These are phyloP conservation scores for Muscicapa comitata DNA, from an alignment of 2,797 vertebrate genomes.

Conservation along the genomic window DNA sequence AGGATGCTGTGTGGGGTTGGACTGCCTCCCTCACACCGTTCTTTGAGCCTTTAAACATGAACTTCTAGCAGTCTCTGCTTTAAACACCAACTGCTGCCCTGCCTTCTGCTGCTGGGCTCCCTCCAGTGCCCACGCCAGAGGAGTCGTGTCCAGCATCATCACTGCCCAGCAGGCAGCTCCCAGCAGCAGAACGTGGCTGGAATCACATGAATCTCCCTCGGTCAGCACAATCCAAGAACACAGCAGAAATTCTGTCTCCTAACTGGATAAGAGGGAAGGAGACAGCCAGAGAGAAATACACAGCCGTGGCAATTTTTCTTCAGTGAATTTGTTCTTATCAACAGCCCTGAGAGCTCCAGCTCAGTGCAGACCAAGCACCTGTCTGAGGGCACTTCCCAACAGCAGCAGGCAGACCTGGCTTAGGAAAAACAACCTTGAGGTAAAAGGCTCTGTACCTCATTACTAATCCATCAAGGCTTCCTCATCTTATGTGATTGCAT, in stretches of 20 bases:
- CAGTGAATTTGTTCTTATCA: not conserved
- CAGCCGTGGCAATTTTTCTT: not conserved
- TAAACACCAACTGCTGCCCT: not conserved
- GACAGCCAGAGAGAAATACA: not conserved
- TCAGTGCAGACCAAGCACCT: not conserved
- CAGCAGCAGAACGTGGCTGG: not conserved
- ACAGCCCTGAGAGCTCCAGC: not conserved
- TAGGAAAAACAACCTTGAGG: not conserved
- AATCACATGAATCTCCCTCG: not conserved
- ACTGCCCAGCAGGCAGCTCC: not conserved
- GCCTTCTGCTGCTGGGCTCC: not conserved
- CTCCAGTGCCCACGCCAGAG: not conserved
- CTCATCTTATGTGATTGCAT: not conserved
- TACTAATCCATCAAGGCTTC: not conserved
- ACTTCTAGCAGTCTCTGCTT: not conserved
- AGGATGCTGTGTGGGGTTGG: not conserved
- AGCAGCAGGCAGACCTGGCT: not conserved
- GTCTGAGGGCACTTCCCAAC: not conserved
- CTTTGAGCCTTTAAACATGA: not conserved
- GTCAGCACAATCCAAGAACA: not conserved
- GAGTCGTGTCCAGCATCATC: not conserved
- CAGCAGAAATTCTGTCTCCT: not conserved
- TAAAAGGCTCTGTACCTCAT: not conserved
- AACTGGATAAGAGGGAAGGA: not conserved
- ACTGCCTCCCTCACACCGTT: not conserved